A percentile compares a stretch with the other conserved stretches of the same genome.
These are phyloP conservation scores for Horisme vitalbata DNA, from an alignment of 2,888 invertebrate species.

Conservation along the genomic window DNA sequence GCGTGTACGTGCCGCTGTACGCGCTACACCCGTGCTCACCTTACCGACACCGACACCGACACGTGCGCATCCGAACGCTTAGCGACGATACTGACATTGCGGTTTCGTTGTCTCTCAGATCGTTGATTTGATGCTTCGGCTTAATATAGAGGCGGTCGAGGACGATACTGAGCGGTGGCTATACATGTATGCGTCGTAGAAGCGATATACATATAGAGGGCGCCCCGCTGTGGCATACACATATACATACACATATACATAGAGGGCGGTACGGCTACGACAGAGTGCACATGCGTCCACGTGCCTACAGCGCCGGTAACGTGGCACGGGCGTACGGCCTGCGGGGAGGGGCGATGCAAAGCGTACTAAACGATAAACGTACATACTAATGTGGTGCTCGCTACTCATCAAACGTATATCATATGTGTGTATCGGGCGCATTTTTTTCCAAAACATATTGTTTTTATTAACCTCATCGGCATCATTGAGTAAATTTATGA, in stretches of 20 bases:
- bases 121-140: background rate
- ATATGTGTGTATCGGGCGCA: slow-evolving; percentile 6
- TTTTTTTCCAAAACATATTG: slow-evolving; percentile 20
- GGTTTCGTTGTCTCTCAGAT: no score
- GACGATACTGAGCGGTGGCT: slow-evolving; percentile 15
- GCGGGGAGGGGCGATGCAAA: slow-evolving; percentile 60
- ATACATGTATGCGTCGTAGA: slow-evolving; percentile 14
- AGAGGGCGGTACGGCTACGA: background rate
- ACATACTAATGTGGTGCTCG: slow-evolving; percentile 34
- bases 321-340: slow-evolving; percentile 50
- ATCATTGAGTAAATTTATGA: background rate
- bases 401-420: slow-evolving; percentile 32
- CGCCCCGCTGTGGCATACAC: no score
- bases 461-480: background rate
- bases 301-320: slow-evolving; percentile 25
- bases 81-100: background rate
- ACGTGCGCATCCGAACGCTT: background rate
- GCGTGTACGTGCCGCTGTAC: background rate
- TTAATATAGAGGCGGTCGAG: background rate
- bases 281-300: slow-evolving; percentile 15
- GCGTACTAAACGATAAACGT: slow-evolving; percentile 56
- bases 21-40: slow-evolving; percentile 18
- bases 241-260: no score
- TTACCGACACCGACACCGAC: slow-evolving; percentile 5
- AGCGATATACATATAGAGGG: slow-evolving; percentile 14